Base-by-base conservation (phyloP, 2,888 invertebrate species). In the Cryptocheilus praepositus region DNA sequence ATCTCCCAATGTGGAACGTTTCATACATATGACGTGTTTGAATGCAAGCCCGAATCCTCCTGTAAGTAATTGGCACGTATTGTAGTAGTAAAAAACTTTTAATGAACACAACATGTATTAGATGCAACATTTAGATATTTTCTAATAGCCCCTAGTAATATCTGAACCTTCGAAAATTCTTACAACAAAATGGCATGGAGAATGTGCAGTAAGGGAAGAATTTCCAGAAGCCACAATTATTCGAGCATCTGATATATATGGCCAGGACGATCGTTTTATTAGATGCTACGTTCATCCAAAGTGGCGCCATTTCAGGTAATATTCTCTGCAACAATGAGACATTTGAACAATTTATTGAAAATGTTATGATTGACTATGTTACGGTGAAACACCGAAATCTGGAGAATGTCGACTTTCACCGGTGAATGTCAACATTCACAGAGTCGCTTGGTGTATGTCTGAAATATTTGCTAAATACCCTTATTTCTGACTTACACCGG, bases 211-310 rank as follows among this genome's bases (percentile, higher is more conserved):
- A 0, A 91, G 91, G 60, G 94, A 96, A 82, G 98, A 98, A 88
- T 99, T 98, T 89, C 99, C 99, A 0, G 94, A 96, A 61, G 99
- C 98, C 7, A 96, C 96, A 0, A 95, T 99, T 71, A 91, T 99
- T 75, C 92, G 97, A 66, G 98, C 99, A n/a, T 91, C 98, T 0
- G 95, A 96, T 86, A 94, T 98, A 64, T 98, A 95, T 90, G 99
- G 98, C 0, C 93, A 94, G 70, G 94, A 95, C 84, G 99, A 99
- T 89, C 90, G 95, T 76, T 99, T 98, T 90, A 86, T 95, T 58
- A 51, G 21, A 8, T 13, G 59, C 8, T 84, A 83, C 57, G 61
- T 61, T 21, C 28, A 62, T 16, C 8, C 7, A 13, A 68, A 68
- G 69, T 78, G 85, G 65, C 61, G 61, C 28, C 57, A 71, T 21